Evolutionary conservation across 2,888 invertebrate genomes (phyloP).

Genomic region (Melanostoma mellinum): DNA sequence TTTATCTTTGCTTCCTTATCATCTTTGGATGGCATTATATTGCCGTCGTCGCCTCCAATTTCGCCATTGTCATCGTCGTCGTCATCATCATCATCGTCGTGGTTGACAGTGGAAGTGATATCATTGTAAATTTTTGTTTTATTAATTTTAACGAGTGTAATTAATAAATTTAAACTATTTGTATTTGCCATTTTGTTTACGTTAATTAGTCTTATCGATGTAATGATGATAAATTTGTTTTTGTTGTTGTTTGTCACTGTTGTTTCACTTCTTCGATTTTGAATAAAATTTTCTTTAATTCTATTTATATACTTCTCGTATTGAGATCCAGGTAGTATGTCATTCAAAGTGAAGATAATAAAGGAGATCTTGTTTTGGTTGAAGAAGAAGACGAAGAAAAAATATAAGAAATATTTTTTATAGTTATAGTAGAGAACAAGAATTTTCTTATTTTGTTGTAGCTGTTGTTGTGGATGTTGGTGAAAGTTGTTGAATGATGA

Average conservation of each 20-base stretch:
- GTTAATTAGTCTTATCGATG: slow-evolving; percentile 70
- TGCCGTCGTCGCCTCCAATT: neutral
- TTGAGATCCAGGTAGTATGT: slow-evolving; percentile 45
- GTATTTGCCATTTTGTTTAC: slow-evolving; percentile 56
- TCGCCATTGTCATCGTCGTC: slow-evolving; percentile 15
- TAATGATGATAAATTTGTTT: slow-evolving; percentile 31
- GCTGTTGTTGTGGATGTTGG: slow-evolving; percentile 30
- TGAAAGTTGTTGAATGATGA: slow-evolving; percentile 20
- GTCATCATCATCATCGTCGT: slow-evolving; percentile 35
- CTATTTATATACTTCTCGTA: slow-evolving; percentile 16
- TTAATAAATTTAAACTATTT: slow-evolving; percentile 47
- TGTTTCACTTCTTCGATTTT: slow-evolving; percentile 7
- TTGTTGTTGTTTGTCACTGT: slow-evolving; percentile 19
- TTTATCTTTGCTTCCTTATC: slow-evolving; percentile 35
- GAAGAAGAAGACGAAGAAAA: slow-evolving; percentile 40
- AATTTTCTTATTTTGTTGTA: neutral
- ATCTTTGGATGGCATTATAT: slow-evolving; percentile 57
- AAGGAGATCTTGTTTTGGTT: slow-evolving; percentile 25
- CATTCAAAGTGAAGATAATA: slow-evolving; percentile 26
- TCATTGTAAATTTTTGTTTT: slow-evolving; percentile 2
- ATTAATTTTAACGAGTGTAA: slow-evolving; percentile 31
- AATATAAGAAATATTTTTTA: slow-evolving; percentile 43
- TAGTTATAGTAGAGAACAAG: slow-evolving; percentile 45
- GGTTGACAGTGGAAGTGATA: slow-evolving; percentile 22
- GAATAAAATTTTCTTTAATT: slow-evolving; percentile 1